Conservation (phyloP, 92 coral and sea anemone genomes). For the Bergia puertoricense region DNA sequence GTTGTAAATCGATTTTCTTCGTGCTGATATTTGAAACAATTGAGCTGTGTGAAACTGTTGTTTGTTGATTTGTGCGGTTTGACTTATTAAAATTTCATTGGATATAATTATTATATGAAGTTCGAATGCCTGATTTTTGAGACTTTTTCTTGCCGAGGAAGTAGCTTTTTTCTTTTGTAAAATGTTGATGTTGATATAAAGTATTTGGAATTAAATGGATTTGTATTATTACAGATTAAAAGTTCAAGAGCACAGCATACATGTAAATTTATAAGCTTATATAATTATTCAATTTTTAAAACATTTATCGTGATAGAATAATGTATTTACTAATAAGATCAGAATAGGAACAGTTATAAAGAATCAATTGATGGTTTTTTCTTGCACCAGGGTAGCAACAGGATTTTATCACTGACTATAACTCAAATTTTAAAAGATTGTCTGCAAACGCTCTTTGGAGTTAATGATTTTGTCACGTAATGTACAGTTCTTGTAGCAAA, state of each 20-base stretch:
- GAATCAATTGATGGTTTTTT: background rate
- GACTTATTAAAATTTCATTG: constrained; percentile 19
- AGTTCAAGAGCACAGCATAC: background rate
- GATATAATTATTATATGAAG: background rate
- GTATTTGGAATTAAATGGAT: background rate
- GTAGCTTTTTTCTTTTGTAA: background rate
- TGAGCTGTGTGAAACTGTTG: background rate
- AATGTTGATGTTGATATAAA: background rate
- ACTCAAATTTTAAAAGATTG: no score
- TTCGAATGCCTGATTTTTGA: background rate
- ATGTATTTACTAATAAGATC: constrained; percentile 10
- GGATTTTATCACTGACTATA: no score
- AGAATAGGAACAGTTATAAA: background rate
- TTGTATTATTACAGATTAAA: background rate
- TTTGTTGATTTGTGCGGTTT: constrained; percentile 13
- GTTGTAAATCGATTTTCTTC: background rate
- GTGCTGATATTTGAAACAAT: constrained; percentile 8
- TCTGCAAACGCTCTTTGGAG: no score
- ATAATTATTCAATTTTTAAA: background rate
- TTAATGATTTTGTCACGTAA: no score
- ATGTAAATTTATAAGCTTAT: background rate
- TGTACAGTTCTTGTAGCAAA: no score
- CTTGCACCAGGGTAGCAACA: background rate
- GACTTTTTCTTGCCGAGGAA: background rate
- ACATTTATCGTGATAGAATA: background rate